phyloP scores from a whole-genome alignment of 2,113 vertebrate species.

The Struthidea cinerea region DNA sequence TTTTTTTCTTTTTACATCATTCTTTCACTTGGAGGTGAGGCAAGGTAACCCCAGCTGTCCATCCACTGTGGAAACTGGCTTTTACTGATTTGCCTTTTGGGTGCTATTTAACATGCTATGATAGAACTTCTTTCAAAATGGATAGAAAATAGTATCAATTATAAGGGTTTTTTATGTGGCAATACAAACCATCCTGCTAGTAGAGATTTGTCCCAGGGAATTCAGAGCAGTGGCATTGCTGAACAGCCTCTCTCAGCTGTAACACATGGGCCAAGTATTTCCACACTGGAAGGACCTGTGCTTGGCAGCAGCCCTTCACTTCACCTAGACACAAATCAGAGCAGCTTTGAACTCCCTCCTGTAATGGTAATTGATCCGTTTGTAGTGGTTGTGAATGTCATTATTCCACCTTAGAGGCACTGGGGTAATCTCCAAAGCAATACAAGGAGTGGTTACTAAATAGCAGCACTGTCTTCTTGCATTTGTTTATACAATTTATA shows the following conservation, averaged over 20 bases:
- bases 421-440: neutral
- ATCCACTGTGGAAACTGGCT: neutral
- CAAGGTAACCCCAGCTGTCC: neutral
- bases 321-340: neutral
- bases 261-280: neutral
- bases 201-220: neutral
- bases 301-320: neutral
- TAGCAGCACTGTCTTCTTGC: neutral
- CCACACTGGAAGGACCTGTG: neutral
- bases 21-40: neutral
- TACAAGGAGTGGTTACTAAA: neutral
- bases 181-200: neutral
- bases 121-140: neutral
- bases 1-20: neutral
- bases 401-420: neutral
- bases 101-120: neutral
- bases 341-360: neutral
- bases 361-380: neutral
- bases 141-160: neutral
- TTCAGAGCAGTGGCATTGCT: neutral
- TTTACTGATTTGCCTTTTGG: neutral
- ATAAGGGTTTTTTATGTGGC: neutral
- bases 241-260: neutral
- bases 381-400: neutral
- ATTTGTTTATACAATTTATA: neutral